A percentile compares a stretch with the other conserved stretches of the same genome.
phyloP scores from a whole-genome alignment of 2,888 invertebrate genomes.

The Drosophila kuntzei region DNA sequence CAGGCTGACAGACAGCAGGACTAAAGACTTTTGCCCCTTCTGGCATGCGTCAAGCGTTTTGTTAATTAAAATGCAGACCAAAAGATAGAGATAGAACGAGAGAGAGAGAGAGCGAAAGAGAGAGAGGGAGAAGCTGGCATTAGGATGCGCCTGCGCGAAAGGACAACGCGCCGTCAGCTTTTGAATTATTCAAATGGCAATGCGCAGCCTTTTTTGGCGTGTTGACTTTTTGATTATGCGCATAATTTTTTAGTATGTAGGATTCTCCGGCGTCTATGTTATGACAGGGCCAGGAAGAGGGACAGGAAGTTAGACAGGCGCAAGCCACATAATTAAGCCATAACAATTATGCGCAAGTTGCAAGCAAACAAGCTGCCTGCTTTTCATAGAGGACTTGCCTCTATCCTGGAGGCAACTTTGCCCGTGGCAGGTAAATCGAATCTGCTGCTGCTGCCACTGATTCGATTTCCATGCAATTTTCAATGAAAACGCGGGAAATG shows the following conservation, averaged over 20 bases:
- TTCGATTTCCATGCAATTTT: constrained; percentile 81
- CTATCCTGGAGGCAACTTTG: background rate
- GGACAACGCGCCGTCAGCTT: constrained; percentile 72
- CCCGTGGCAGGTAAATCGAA: constrained; percentile 60
- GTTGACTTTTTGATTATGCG: constrained; percentile 83
- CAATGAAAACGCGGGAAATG: constrained; percentile 73
- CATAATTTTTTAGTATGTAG: constrained; percentile 80
- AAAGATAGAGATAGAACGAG: constrained; percentile 18
- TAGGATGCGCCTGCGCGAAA: constrained; percentile 76
- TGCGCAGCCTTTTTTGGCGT: constrained; percentile 74
- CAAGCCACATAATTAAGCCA: constrained; percentile 72
- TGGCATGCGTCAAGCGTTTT: constrained; percentile 77
- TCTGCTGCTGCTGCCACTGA: constrained; percentile 61
- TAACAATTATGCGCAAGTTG: constrained; percentile 68
- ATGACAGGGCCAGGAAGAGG: constrained; percentile 46
- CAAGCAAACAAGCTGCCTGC: constrained; percentile 8
- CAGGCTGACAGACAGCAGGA: constrained; percentile 68
- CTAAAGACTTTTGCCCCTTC: constrained; percentile 44
- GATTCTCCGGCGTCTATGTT: constrained; percentile 48
- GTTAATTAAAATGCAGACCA: constrained; percentile 81
- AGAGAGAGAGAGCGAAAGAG: constrained; percentile 6
- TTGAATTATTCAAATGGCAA: constrained; percentile 82
- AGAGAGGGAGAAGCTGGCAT: constrained; percentile 12
- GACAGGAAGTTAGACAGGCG: constrained; percentile 21
- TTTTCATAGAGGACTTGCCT: background rate